Conservation (phyloP, 2,888 invertebrate species). For the Ariolimax columbianus region DNA sequence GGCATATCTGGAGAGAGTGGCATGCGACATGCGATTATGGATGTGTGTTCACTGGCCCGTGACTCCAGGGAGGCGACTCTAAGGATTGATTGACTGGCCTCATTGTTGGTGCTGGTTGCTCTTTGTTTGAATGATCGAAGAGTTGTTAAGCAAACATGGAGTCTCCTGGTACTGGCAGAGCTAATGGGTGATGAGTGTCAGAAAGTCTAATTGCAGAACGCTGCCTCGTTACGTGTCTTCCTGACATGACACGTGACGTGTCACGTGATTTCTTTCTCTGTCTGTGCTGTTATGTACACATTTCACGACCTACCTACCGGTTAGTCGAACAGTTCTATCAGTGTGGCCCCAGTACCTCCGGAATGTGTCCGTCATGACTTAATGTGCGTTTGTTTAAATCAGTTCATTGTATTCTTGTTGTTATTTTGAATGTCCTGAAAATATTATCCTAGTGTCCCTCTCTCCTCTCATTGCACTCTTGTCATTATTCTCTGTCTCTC, state of each 20-base stretch:
- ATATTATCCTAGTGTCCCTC: not conserved
- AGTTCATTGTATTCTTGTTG: not conserved
- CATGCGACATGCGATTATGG: not conserved
- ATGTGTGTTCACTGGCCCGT: not conserved
- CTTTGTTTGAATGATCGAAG: not conserved
- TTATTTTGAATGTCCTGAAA: not conserved
- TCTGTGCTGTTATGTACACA: not conserved
- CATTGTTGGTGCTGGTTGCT: not conserved
- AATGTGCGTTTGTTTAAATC: too few species aligned
- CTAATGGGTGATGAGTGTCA: not conserved
- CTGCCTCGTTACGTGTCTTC: not conserved
- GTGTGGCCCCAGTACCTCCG: too few species aligned
- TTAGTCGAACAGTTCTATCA: too few species aligned
- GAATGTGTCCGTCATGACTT: too few species aligned
- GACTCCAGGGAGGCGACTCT: not conserved
- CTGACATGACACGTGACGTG: not conserved
- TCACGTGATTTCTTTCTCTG: not conserved
- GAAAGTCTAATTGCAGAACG: not conserved
- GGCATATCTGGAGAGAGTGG: not conserved
- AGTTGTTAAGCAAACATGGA: not conserved
- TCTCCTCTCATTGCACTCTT: not conserved
- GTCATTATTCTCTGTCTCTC: not conserved
- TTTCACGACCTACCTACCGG: too few species aligned
- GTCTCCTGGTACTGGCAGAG: not conserved
- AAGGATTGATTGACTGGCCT: not conserved